phyloP scores from a whole-genome alignment of 2,113 vertebrate species.

The Pavo muticus region DNA sequence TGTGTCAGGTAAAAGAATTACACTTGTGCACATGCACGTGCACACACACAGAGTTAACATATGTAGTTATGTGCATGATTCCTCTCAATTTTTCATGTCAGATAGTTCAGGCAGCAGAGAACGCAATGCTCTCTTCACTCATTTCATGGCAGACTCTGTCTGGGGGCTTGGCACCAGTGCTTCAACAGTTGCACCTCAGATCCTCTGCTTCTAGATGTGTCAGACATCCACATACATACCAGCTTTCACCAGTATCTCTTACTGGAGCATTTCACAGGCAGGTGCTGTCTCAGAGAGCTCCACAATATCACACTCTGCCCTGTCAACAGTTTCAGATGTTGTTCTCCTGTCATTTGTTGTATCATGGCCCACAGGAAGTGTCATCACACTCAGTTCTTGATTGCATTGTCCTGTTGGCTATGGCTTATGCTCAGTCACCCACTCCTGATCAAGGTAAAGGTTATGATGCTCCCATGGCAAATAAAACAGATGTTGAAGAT shows the following conservation, averaged over 20 bases:
- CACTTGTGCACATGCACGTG: fast-evolving
- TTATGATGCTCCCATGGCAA: neutral
- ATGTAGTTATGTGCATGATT: neutral
- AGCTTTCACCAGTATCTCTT: neutral
- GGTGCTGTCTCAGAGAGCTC: neutral
- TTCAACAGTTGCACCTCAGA: neutral
- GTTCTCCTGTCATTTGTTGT: neutral
- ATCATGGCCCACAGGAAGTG: neutral
- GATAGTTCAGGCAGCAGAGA: neutral
- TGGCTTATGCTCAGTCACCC: neutral
- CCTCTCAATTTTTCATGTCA: neutral
- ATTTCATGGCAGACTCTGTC: neutral
- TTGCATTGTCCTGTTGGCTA: neutral
- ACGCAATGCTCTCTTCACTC: fast-evolving
- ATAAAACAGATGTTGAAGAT: neutral
- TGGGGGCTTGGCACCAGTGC: neutral
- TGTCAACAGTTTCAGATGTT: neutral
- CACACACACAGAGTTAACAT: neutral
- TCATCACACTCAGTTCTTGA: neutral
- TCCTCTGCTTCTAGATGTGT: neutral
- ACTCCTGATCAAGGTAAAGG: neutral
- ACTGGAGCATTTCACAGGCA: neutral
- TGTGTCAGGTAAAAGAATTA: neutral
- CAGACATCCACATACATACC: fast-evolving
- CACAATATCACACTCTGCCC: fast-evolving